A percentile compares a stretch with the other conserved stretches of the same genome.
Evolutionary conservation across 2,113 vertebrate genomes (phyloP).

Genomic region (Muscicapa adusta): DNA sequence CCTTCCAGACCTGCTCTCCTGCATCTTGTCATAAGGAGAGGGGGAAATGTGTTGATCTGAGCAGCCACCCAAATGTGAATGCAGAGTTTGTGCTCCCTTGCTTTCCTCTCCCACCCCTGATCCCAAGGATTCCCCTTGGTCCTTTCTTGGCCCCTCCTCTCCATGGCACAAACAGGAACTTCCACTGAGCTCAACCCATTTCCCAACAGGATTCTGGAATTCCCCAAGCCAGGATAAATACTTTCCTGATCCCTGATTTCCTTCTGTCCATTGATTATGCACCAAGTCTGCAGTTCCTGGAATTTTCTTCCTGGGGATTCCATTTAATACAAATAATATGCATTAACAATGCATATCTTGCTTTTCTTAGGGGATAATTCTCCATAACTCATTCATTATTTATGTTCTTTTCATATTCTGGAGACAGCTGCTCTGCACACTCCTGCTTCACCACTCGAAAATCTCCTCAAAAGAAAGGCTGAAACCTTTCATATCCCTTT

Average conservation of each 20-base stretch:
- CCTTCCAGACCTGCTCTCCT: not conserved
- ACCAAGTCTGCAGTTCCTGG: not conserved
- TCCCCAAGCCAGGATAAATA: not conserved
- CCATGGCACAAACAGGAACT: not conserved
- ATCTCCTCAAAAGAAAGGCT: not conserved
- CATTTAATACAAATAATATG: not conserved
- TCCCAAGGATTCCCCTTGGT: fast-evolving
- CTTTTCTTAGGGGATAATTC: not conserved
- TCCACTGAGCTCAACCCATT: not conserved
- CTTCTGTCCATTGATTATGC: not conserved
- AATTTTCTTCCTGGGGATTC: not conserved
- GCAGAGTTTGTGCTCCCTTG: fast-evolving
- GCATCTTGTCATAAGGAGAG: not conserved
- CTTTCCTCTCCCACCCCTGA: not conserved
- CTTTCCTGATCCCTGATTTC: not conserved
- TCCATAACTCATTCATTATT: constrained; percentile 17
- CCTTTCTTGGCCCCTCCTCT: not conserved
- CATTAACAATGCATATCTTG: not conserved
- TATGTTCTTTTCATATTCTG: not conserved
- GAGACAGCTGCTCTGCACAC: not conserved
- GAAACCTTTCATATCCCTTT: constrained; percentile 25
- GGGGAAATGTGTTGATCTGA: fast-evolving
- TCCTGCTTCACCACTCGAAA: not conserved
- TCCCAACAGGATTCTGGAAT: not conserved
- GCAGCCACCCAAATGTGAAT: fast-evolving